Conservation (phyloP, 2,113 vertebrate species). For the Triplophysa siluroides region DNA sequence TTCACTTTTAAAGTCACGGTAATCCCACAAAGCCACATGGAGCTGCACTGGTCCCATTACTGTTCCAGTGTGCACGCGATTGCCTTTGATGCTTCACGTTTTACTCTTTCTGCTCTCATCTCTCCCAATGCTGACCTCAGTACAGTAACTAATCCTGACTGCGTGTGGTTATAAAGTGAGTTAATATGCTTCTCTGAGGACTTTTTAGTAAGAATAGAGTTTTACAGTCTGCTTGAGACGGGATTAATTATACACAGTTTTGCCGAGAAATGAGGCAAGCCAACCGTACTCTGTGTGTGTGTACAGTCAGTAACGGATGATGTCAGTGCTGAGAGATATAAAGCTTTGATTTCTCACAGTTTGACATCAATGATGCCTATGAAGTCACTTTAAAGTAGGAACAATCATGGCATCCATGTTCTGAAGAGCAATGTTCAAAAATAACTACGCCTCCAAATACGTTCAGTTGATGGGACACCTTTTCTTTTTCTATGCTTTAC, state of each 20-base stretch:
- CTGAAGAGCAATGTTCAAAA: too few relatives aligned
- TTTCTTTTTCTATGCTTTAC: too few relatives aligned
- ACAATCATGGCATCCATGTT: too few relatives aligned
- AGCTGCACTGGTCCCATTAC: conserved; percentile 31
- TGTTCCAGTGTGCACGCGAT: conserved; percentile 20
- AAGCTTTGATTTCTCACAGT: conserved; percentile 8
- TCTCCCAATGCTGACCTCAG: conserved; percentile 2
- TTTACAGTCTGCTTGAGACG: conserved; percentile 38
- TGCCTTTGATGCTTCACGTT: conserved; percentile 40
- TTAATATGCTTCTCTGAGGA: conserved; percentile 37
- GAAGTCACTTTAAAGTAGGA: too few relatives aligned
- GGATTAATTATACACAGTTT: conserved; percentile 33
- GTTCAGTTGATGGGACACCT: too few relatives aligned
- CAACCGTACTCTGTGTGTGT: not conserved
- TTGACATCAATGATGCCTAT: not conserved
- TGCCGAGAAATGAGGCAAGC: conserved; percentile 8
- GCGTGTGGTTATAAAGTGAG: conserved; percentile 29
- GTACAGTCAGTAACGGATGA: not conserved
- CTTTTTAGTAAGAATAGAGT: conserved; percentile 32
- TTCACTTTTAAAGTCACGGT: conserved; percentile 15
- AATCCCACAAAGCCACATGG: conserved; percentile 23
- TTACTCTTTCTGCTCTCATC: conserved; percentile 12
- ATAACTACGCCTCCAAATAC: too few relatives aligned
- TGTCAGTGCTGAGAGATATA: not conserved
- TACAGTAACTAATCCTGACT: conserved; percentile 27